These are phyloP conservation scores for Tipula confusa DNA, from an alignment of 2,888 invertebrate species.

Conservation along the genomic window DNA sequence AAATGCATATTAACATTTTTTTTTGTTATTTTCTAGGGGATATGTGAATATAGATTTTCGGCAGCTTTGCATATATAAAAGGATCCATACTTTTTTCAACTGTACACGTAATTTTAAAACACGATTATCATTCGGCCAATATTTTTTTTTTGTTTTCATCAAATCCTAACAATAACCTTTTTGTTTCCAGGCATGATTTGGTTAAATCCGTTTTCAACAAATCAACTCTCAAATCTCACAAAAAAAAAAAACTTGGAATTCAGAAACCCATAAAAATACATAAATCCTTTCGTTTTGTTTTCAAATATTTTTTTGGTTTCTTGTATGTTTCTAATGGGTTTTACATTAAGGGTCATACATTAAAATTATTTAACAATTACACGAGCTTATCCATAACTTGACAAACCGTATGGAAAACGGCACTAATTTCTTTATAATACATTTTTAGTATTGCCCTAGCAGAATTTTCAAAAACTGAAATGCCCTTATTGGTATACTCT, in stretches of 20 bases:
- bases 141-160: background rate
- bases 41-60: background rate
- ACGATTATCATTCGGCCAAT: background rate
- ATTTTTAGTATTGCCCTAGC: no score
- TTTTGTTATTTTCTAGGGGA: background rate
- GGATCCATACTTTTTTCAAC: background rate
- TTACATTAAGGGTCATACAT: no score
- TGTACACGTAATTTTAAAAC: background rate
- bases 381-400: no score
- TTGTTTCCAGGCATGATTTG: background rate
- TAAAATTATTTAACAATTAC: no score
- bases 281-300: background rate
- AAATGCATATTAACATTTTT: background rate
- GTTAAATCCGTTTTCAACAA: background rate
- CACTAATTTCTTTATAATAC: no score
- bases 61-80: background rate
- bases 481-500: no score
- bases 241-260: background rate
- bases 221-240: background rate
- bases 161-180: background rate
- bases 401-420: no score
- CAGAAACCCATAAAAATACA: background rate
- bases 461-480: no score
- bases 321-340: background rate
- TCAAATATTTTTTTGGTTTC: background rate